Conservation (phyloP, 2,113 vertebrate species). For the Megaceryle maxima region DNA sequence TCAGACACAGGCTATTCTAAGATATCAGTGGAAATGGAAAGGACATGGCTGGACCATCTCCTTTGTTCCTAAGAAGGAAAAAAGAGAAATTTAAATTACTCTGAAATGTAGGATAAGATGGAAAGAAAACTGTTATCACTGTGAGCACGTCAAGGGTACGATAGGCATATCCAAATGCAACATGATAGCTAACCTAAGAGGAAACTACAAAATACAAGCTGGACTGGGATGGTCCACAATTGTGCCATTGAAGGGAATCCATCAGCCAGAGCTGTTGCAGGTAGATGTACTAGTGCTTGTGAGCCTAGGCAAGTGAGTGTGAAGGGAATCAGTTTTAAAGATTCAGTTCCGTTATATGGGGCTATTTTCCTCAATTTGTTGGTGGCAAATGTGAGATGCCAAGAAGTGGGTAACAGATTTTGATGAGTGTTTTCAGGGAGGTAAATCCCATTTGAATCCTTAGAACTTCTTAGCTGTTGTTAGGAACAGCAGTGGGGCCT, state of each 20-base stretch:
- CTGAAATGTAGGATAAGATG: not conserved
- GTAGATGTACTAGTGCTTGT: not conserved
- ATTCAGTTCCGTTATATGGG: not conserved
- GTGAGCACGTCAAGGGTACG: not conserved
- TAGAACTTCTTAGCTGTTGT: not conserved
- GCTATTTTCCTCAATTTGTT: not conserved
- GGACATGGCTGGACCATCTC: not conserved
- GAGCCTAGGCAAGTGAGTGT: not conserved
- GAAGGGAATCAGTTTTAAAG: not conserved
- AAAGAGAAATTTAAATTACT: not conserved
- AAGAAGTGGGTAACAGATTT: not conserved
- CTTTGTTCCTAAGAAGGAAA: not conserved
- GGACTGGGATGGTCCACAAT: not conserved
- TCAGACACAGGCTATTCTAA: not conserved
- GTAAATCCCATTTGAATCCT: not conserved
- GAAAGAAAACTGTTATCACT: not conserved
- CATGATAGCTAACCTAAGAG: fast-evolving
- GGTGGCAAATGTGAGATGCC: not conserved
- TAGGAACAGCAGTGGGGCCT: not conserved
- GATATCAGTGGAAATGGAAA: not conserved
- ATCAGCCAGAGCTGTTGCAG: not conserved
- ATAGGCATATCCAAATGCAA: not conserved
- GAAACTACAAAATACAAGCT: not conserved
- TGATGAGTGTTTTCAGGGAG: not conserved
- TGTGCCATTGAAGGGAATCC: not conserved